Evolutionary conservation across 1,140 invertebrate genomes (phyloP), one percentile per base, ranked within the genome.

Genomic region (Coelopa frigida): DNA sequence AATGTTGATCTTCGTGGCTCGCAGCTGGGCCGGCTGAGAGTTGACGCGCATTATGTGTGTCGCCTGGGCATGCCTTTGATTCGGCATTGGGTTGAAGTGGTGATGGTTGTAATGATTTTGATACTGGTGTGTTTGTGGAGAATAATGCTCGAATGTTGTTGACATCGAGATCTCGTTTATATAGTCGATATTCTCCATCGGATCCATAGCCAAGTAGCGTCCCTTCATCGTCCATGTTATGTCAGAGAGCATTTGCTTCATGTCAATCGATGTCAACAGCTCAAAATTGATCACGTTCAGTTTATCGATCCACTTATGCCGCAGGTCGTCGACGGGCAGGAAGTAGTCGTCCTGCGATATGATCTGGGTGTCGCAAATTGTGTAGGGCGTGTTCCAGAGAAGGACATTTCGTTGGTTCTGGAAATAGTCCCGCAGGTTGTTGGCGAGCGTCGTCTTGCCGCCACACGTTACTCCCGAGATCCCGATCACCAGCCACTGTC

Each of bases 321-420:
- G 70, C 7, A 79, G 74, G 66, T 84, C 80, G 49, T 85, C 76
- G 17, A 76, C 70, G 0, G 78, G 75, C 37, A 80, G 75, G 63
- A 88, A 92, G 66, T 89, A 92, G 55, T 79, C 65, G 65, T 92
- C 89, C 68, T 90, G 87, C 51, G 78, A 74, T 11, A 90, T 72
- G 1, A 83, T 35, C 27, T 77, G 63, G 1, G 77, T 74, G 24
- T 78, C 73, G 3, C 74, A 69, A 6, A 81, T 61, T 2, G 51
- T 51, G 27, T 63, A 58, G 1, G 58, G 52, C 1, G 61, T 59
- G 40, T 64, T 58, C 56, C 64, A 61, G 4, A 62, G 31, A 7
- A 54, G 55, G 0, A 49, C 54, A 42, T 57, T 57, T 10, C 53
- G 48, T 10, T 57, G 29, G 0, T 50, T 55, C 37, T 71, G 61